Conservation (phyloP, 2,797 vertebrate species). For the Pantherophis vulpinus region DNA sequence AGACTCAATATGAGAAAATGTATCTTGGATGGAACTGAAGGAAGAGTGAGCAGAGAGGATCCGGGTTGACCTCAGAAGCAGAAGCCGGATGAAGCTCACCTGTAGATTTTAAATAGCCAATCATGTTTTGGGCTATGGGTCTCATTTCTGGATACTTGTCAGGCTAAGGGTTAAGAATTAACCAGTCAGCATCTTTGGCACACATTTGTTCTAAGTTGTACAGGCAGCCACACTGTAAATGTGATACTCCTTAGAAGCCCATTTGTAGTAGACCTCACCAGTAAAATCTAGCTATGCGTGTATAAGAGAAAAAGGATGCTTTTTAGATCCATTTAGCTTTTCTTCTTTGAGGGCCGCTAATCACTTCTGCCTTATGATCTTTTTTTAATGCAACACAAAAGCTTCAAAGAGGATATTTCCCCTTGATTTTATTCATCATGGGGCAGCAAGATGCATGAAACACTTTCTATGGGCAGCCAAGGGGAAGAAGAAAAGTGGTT, state of each 20-base stretch:
- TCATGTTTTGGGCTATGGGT: neutral
- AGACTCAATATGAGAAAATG: neutral
- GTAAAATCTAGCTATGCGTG: neutral
- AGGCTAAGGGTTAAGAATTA: neutral
- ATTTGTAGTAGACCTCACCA: neutral
- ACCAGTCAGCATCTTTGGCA: neutral
- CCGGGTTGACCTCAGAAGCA: neutral
- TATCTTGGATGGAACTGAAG: too few relatives aligned
- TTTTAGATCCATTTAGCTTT: constrained; percentile 46
- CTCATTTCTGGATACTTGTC: neutral
- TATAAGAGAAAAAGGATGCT: neutral
- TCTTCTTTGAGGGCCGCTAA: constrained; percentile 58
- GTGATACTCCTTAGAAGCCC: neutral
- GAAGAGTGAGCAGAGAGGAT: neutral
- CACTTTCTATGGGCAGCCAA: constrained; percentile 13
- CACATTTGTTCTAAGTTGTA: neutral
- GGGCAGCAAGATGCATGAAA: constrained; percentile 36
- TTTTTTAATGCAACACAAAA: neutral
- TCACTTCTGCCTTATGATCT: constrained; percentile 9
- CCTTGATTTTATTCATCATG: constrained; percentile 49
- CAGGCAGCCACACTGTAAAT: neutral
- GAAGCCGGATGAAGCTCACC: neutral
- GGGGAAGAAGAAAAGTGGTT: neutral
- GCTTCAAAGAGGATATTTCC: constrained; percentile 67
- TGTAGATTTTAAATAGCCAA: neutral